phyloP scores from a whole-genome alignment of 2,888 invertebrate species.

The Parascotia fuliginaria region DNA sequence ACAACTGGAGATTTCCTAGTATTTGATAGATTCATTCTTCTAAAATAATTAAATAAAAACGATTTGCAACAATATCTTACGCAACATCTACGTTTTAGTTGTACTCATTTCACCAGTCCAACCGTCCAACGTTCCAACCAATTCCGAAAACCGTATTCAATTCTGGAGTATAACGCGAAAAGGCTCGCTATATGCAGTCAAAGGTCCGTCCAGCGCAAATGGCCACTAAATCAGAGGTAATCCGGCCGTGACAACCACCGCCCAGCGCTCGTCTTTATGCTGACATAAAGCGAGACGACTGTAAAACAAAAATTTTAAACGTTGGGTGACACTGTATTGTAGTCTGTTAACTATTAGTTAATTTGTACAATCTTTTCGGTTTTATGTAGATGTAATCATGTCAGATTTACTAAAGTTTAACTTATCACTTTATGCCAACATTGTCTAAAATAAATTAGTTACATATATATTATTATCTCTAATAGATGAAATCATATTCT shows the following conservation, averaged over 20 bases:
- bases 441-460: too few species aligned
- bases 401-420: too few species aligned
- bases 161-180: constrained; percentile 23
- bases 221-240: constrained; percentile 70
- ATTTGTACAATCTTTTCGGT: too few species aligned
- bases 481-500: too few species aligned
- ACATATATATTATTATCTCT: too few species aligned
- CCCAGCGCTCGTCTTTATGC: constrained; percentile 53
- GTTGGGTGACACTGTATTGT: constrained; percentile 24
- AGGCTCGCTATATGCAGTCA: constrained; percentile 37
- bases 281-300: constrained; percentile 34
- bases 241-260: constrained; percentile 58
- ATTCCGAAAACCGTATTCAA: constrained; percentile 36
- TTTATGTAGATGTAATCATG: too few species aligned
- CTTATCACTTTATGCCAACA: too few species aligned
- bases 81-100: too few species aligned
- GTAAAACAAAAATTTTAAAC: constrained; percentile 49
- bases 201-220: constrained; percentile 49
- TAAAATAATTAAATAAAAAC: too few species aligned
- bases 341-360: constrained; percentile 8
- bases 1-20: too few species aligned
- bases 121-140: not conserved
- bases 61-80: too few species aligned
- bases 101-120: not conserved
- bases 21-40: too few species aligned